Evolutionary conservation across 2,113 vertebrate genomes (phyloP).

Genomic region (Rhea americana): DNA sequence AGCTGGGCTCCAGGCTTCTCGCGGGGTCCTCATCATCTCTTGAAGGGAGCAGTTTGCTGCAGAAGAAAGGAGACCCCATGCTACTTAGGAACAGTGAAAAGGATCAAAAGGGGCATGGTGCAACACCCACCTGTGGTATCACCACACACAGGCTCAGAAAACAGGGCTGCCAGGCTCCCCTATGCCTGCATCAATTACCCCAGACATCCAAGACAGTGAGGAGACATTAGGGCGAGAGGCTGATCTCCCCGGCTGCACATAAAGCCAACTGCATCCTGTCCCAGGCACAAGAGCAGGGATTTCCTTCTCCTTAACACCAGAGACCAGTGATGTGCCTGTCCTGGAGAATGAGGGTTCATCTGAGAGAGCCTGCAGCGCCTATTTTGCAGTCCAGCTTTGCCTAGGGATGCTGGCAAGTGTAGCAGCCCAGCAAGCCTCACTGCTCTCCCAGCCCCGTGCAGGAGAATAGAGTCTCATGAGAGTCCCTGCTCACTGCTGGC

Average conservation of each 20-base stretch:
- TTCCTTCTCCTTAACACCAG: not conserved
- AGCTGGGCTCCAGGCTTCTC: slow-evolving; percentile 41
- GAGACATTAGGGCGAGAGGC: not conserved
- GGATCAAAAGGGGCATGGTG: not conserved
- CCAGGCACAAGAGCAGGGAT: not conserved
- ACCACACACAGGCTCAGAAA: not conserved
- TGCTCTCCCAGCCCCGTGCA: not conserved
- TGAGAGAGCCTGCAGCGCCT: not conserved
- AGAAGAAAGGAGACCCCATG: not conserved
- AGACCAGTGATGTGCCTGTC: not conserved
- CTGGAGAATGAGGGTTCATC: not conserved
- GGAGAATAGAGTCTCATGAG: not conserved
- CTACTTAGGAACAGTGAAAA: not conserved
- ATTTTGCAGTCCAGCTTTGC: not conserved
- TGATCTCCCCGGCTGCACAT: not conserved
- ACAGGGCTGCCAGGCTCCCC: not conserved
- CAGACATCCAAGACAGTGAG: not conserved
- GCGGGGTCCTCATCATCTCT: slow-evolving; percentile 21
- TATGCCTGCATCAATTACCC: not conserved
- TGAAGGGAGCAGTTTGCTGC: slow-evolving; percentile 17
- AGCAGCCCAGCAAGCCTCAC: not conserved
- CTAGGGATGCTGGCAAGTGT: not conserved
- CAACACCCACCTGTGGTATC: not conserved
- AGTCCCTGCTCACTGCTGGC: not conserved
- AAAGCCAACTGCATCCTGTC: not conserved